These are phyloP conservation scores for Cricetomys ansorgei DNA, from an alignment of 2,113 vertebrate species.

Conservation along the genomic window DNA sequence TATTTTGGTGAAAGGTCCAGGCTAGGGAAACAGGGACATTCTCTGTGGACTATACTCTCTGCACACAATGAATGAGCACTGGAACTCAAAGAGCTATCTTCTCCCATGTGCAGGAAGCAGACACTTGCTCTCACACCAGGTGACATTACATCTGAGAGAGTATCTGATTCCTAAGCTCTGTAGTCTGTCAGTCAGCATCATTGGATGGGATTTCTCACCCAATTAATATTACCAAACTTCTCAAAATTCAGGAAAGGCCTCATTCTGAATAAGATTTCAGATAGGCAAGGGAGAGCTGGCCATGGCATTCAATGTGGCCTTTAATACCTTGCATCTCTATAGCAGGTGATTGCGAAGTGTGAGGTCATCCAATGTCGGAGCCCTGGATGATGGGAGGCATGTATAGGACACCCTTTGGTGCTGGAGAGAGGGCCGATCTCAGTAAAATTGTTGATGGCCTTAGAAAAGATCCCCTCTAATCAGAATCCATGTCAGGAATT, in stretches of 20 bases:
- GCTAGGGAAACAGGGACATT: background rate
- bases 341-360: background rate
- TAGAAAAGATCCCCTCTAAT: no score
- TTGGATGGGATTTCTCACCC: background rate
- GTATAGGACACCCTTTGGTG: background rate
- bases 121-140: background rate
- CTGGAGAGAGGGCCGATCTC: background rate
- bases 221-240: no score
- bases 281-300: background rate
- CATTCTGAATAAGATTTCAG: no score
- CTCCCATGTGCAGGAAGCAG: background rate
- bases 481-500: no score
- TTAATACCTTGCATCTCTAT: background rate
- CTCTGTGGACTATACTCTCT: background rate
- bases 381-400: background rate
- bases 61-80: accelerated
- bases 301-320: background rate
- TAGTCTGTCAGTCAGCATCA: background rate
- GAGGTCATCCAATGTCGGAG: background rate
- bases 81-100: background rate
- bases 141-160: background rate
- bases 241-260: no score
- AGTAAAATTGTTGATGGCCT: no score
- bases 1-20: background rate
- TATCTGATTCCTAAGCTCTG: background rate